Evolutionary conservation across 2,888 invertebrate genomes (phyloP).

Genomic region (Lasioglossum malachurum): DNA sequence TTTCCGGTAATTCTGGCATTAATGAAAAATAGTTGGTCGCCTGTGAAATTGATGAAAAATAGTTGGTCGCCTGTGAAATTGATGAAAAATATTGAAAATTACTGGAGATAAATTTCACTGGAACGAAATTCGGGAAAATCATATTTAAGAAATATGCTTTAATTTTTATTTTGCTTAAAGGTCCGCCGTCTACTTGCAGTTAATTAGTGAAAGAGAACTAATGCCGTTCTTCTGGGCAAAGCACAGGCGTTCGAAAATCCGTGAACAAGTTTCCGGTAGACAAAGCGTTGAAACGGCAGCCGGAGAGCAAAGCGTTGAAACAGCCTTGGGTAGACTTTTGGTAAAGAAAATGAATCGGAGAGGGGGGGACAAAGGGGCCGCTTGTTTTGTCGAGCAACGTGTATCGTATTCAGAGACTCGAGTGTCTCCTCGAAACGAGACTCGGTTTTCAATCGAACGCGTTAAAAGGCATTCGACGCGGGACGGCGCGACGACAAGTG

Average conservation of each 20-base stretch:
- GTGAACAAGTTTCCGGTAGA: background rate
- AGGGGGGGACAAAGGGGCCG: background rate
- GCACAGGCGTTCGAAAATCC: background rate
- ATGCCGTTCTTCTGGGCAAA: background rate
- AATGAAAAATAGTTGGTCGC: no score
- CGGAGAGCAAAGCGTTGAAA: background rate
- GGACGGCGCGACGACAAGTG: background rate
- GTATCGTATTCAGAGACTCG: background rate
- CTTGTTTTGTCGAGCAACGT: background rate
- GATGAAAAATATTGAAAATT: no score
- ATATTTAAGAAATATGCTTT: no score
- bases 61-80: no score
- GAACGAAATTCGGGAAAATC: no score
- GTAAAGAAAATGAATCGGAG: background rate
- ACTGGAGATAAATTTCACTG: no score
- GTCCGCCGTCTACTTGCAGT: background rate
- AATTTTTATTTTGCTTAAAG: background rate
- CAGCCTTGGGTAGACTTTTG: background rate
- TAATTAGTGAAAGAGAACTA: background rate
- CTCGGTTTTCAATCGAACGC: slow-evolving; percentile 3
- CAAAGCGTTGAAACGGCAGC: background rate
- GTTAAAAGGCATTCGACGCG: background rate
- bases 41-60: no score
- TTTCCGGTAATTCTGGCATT: no score
- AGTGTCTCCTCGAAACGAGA: background rate